Conservation (phyloP, 2,113 vertebrate genomes). For the Colius striatus region DNA sequence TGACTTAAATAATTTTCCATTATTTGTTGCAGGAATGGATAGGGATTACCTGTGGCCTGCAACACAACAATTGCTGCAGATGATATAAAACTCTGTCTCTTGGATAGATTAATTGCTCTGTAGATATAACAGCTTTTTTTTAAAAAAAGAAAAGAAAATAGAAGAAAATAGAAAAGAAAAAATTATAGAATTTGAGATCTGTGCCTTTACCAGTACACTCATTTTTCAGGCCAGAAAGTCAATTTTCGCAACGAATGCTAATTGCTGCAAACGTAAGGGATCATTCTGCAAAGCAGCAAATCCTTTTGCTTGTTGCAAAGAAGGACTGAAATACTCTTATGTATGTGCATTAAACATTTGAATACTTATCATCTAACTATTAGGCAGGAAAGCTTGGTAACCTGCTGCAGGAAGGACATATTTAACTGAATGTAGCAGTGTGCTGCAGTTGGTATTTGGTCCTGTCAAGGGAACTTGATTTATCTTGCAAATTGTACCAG, state of each 20-base stretch:
- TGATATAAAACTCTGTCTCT: neutral
- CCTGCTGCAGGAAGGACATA: neutral
- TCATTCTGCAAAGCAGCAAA: neutral
- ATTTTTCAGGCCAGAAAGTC: conserved; percentile 9
- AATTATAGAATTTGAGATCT: neutral
- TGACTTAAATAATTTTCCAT: neutral
- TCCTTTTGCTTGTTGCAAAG: neutral
- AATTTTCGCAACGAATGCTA: neutral
- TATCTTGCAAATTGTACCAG: neutral
- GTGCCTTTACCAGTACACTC: neutral
- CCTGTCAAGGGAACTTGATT: neutral
- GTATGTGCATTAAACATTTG: neutral
- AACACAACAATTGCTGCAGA: neutral
- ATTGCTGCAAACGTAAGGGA: neutral
- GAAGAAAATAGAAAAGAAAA: neutral
- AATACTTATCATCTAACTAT: neutral
- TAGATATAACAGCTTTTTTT: neutral
- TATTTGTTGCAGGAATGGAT: neutral
- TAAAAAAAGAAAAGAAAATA: no score
- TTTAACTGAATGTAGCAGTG: neutral
- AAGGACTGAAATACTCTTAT: neutral
- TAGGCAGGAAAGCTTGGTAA: neutral
- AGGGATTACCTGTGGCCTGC: neutral
- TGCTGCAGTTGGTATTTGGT: neutral
- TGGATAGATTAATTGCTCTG: neutral